Base-by-base conservation (phyloP, 2,113 vertebrate genomes). In the Oncorhynchus mykiss region DNA sequence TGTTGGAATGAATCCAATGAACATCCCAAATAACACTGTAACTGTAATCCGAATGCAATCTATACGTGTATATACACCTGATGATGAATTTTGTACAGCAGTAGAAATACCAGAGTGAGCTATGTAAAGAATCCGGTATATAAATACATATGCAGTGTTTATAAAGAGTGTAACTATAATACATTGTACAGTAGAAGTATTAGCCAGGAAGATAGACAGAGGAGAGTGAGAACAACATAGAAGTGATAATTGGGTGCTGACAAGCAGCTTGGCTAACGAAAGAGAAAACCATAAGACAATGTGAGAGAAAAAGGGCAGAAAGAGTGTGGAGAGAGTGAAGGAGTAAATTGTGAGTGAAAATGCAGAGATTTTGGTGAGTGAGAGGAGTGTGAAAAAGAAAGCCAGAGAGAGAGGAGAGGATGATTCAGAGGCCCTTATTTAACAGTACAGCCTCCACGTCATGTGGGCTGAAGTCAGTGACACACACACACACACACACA, bases 191-290 rank as follows among this genome's bases (percentile, higher is more conserved):
- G 31, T 45, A 45, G 39, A 45, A 45, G 8, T 45, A 45, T 45
- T 2, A 11, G 39, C 39, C 39, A 45, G 39, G 39, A 8, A 45
- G 39, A 34, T 34, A 16, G 39, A 8, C 2, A 27, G 69, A 54
- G 20, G 45, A 7, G 70, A 54, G 48, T 5, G 45, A 24, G 72
- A 4, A 69, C 39, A 24, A 73, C 7, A 72, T 71, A 54, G 72
- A 45, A 45, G 86, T 85, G 88, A 89, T 88, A 90, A 90, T 89
- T 89, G 86, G 86, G 71, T 86, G 84, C 79, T 82, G 86, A 88
- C 82, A 78, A 84, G 80, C 75, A 75, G 72, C 74, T 82, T 69
- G 71, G 62, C 66, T 65, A 34, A 75, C 9, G 34, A 75, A 72
- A 78, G 76, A 71, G 34, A 77, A 78, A 77, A 45, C 39, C 39